Evolutionary conservation across 2,888 invertebrate genomes (phyloP).

Genomic region (Nemapogon koenigi): DNA sequence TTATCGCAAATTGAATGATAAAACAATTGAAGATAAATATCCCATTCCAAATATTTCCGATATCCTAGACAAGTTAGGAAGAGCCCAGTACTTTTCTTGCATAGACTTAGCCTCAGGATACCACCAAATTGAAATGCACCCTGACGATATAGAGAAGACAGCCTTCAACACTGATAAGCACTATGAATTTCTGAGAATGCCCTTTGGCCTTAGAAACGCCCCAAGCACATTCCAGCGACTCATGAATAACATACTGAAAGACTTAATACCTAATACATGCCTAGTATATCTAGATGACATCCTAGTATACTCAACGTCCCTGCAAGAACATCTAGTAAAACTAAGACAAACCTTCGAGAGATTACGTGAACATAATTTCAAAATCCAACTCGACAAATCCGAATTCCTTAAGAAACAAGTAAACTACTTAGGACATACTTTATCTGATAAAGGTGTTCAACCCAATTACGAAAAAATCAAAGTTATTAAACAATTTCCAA

Average conservation of each 20-base stretch:
- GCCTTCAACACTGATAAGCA: constrained; percentile 24
- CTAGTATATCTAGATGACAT: constrained; percentile 23
- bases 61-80: constrained; percentile 22
- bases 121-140: constrained; percentile 17
- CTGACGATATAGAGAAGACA: constrained; percentile 22
- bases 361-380: constrained; percentile 16
- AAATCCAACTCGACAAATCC: constrained; percentile 16
- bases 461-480: constrained; percentile 22
- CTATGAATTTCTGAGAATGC: constrained; percentile 26
- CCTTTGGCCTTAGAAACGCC: constrained; percentile 24
- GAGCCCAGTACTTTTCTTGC: constrained; percentile 18
- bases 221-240: constrained; percentile 26
- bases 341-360: constrained; percentile 20
- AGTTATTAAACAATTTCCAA: constrained; percentile 18
- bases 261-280: constrained; percentile 19
- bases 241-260: constrained; percentile 24
- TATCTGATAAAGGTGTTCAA: constrained; percentile 18
- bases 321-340: constrained; percentile 21
- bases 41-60: constrained; percentile 17
- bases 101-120: constrained; percentile 22
- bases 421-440: constrained; percentile 16
- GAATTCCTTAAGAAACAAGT: constrained; percentile 18
- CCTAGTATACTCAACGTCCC: constrained; percentile 17
- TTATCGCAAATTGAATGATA: constrained; percentile 15
- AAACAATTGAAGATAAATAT: constrained; percentile 13